Percentiles rank a stretch among this genome's conserved stretches.
Evolutionary conservation across 2,113 vertebrate species (phyloP).

Genomic region (Saccopteryx leptura): DNA sequence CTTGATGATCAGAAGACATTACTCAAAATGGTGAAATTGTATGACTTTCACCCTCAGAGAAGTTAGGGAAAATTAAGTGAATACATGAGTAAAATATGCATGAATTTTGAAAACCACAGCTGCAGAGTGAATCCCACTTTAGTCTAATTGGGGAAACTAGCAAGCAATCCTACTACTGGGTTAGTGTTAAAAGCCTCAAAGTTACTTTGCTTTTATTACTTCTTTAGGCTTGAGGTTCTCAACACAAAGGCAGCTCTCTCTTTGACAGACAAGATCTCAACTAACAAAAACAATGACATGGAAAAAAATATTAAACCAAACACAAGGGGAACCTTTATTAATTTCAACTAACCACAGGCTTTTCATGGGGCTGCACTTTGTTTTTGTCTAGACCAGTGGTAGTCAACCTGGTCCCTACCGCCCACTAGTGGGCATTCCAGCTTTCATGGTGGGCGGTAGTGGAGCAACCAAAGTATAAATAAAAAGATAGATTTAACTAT

Average conservation of each 20-base stretch:
- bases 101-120: background rate
- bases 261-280: slow-evolving; percentile 24
- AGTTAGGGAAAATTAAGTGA: background rate
- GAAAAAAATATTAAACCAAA: slow-evolving; percentile 16
- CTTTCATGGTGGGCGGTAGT: too few species aligned
- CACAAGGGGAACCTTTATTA: background rate
- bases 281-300: background rate
- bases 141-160: background rate
- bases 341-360: background rate
- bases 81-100: background rate
- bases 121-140: background rate
- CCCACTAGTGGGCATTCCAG: too few species aligned
- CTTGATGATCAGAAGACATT: background rate
- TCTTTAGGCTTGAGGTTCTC: background rate
- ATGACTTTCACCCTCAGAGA: background rate
- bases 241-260: background rate
- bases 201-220: slow-evolving; percentile 34
- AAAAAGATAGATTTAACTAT: too few species aligned
- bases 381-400: background rate
- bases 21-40: background rate
- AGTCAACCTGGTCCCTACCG: too few species aligned
- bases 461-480: too few species aligned
- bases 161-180: background rate
- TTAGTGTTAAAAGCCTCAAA: background rate
- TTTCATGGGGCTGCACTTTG: background rate